Percentiles rank a stretch among this genome's conserved stretches.
Conservation (phyloP, 2,797 vertebrate species). For the Neomorphus geoffroyi region DNA sequence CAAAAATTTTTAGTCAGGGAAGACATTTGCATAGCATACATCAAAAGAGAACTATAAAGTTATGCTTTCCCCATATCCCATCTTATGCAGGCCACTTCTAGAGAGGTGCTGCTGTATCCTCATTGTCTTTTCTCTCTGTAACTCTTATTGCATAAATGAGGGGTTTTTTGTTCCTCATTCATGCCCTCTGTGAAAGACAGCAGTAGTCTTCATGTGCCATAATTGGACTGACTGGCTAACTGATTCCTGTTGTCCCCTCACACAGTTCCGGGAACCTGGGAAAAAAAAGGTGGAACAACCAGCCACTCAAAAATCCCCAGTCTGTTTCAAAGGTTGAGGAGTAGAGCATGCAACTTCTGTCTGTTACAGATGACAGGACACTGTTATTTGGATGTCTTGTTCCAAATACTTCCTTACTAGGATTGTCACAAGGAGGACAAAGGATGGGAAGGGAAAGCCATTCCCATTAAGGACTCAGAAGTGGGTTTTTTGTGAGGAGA, state of each 20-base stretch:
- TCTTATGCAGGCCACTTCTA: not conserved
- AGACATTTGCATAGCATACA: constrained; percentile 8
- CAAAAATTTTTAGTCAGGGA: not conserved
- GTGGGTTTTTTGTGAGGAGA: not conserved
- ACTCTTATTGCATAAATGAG: constrained; percentile 58
- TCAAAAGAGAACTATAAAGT: not conserved
- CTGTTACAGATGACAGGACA: constrained; percentile 48
- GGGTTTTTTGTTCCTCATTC: constrained; percentile 22
- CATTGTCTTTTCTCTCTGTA: constrained; percentile 19
- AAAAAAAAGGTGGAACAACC: constrained; percentile 61
- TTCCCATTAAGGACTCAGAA: constrained; percentile 22
- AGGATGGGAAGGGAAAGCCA: not conserved
- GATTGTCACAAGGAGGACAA: constrained; percentile 51
- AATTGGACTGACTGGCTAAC: constrained; percentile 69
- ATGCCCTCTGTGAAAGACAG: constrained; percentile 51
- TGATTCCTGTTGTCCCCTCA: constrained; percentile 47
- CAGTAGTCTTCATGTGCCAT: constrained; percentile 21
- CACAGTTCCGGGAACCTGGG: constrained; percentile 50
- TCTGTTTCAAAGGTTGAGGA: constrained; percentile 69
- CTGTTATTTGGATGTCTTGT: constrained; percentile 63
- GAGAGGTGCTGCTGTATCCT: not conserved
- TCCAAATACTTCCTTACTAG: constrained; percentile 24
- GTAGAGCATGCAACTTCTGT: constrained; percentile 53
- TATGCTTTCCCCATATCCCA: not conserved
- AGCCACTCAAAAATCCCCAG: constrained; percentile 49